Evolutionary conservation across 2,797 vertebrate species (phyloP).

Genomic region (Myripristis jacobus): DNA sequence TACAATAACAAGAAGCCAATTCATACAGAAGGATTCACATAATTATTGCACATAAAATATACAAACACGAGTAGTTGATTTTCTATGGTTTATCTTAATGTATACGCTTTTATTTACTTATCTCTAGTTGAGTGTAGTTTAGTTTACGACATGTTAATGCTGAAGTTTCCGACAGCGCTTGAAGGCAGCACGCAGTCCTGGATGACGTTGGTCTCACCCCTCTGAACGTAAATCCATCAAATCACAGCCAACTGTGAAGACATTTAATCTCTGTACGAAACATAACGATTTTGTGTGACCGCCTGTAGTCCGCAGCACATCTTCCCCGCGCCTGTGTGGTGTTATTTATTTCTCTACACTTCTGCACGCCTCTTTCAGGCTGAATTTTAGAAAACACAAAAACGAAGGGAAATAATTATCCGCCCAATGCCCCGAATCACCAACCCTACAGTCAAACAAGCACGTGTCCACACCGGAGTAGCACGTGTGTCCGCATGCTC

Average conservation of each 20-base stretch:
- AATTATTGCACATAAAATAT: too few relatives aligned
- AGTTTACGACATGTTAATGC: not conserved
- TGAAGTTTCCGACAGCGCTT: accelerated
- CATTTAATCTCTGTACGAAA: constrained; percentile 9
- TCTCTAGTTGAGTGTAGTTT: too few relatives aligned
- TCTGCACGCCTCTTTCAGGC: accelerated
- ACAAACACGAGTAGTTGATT: too few relatives aligned
- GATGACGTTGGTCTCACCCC: constrained; percentile 61
- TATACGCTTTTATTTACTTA: too few relatives aligned
- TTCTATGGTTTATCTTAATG: too few relatives aligned
- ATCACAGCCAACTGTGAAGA: constrained; percentile 16
- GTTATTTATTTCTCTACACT: too few relatives aligned
- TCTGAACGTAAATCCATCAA: constrained; percentile 28
- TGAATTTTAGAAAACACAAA: too few relatives aligned
- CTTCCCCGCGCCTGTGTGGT: accelerated
- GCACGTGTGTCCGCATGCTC: constrained; percentile 66
- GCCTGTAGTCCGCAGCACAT: accelerated
- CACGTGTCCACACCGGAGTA: constrained; percentile 66
- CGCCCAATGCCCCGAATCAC: constrained; percentile 1
- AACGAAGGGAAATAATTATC: not conserved
- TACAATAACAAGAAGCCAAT: too few relatives aligned
- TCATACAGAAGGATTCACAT: too few relatives aligned
- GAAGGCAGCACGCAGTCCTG: constrained; percentile 46
- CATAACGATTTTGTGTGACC: not conserved
- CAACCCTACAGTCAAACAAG: constrained; percentile 4